A percentile compares a stretch with the other conserved stretches of the same genome.
phyloP scores from a whole-genome alignment of 2,113 vertebrate genomes.

The Acinonyx jubatus region DNA sequence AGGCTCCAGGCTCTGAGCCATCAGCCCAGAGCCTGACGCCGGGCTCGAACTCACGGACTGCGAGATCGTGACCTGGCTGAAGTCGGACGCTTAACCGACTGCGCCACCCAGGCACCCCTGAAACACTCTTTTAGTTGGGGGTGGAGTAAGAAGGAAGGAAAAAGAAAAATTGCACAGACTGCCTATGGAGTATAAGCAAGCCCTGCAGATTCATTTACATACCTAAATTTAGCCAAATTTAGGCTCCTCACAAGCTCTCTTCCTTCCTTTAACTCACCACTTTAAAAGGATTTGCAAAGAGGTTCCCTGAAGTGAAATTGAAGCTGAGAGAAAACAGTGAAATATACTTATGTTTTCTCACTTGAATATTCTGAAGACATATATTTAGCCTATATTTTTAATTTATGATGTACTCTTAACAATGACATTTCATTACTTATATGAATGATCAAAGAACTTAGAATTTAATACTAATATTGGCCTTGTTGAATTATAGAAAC shows the following conservation, averaged over 20 bases:
- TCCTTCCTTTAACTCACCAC: slow-evolving; percentile 65
- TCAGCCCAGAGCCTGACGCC: too few relatives aligned
- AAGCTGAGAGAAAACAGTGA: slow-evolving; percentile 62
- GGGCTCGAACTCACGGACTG: too few relatives aligned
- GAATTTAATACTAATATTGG: neutral
- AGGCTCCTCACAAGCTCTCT: slow-evolving; percentile 7
- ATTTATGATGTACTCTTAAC: neutral
- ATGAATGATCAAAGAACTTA: neutral
- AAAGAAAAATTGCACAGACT: neutral
- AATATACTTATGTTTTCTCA: slow-evolving; percentile 49
- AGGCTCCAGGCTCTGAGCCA: too few relatives aligned
- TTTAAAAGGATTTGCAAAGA: slow-evolving; percentile 62
- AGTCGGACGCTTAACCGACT: too few relatives aligned
- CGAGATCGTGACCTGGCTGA: too few relatives aligned
- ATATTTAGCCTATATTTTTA: slow-evolving; percentile 29
- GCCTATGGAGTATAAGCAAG: slow-evolving; percentile 43
- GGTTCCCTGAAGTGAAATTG: slow-evolving; percentile 51
- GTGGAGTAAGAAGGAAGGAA: neutral
- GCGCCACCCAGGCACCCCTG: too few relatives aligned
- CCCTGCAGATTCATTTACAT: slow-evolving; percentile 52
- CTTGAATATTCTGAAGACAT: slow-evolving; percentile 1
- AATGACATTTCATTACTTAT: neutral
- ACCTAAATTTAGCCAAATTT: slow-evolving; percentile 62
- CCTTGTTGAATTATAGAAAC: neutral
- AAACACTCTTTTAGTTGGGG: slow-evolving; percentile 52